These are phyloP conservation scores for Tetropium fuscum DNA, from an alignment of 2,888 invertebrate species.

Conservation along the genomic window DNA sequence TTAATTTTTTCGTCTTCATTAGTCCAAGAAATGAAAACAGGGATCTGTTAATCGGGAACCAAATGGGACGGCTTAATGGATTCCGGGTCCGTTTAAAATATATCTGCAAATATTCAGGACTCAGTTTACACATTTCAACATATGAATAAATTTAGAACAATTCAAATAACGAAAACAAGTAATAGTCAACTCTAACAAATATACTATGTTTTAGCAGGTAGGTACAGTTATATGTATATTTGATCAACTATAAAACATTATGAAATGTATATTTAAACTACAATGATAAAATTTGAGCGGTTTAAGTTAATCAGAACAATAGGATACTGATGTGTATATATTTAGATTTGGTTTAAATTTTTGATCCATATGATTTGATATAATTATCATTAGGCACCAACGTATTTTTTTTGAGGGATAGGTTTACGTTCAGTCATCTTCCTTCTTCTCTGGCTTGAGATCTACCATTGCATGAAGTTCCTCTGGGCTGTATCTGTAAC, in stretches of 20 bases:
- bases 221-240: constrained; percentile 10
- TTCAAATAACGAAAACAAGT: constrained; percentile 11
- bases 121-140: neutral
- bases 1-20: too few species aligned
- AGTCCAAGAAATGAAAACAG: too few species aligned
- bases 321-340: constrained; percentile 19
- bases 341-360: constrained; percentile 24
- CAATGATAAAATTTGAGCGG: constrained; percentile 12
- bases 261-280: neutral
- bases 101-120: constrained; percentile 2
- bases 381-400: constrained; percentile 29
- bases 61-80: too few species aligned
- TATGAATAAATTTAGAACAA: constrained; percentile 15
- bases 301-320: constrained; percentile 16
- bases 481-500: constrained; percentile 90
- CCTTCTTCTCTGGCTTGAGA: constrained; percentile 95
- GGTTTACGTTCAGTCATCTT: constrained; percentile 82
- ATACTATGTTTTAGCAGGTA: neutral
- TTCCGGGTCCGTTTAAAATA: too few species aligned
- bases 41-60: too few species aligned
- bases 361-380: constrained; percentile 21
- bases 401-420: constrained; percentile 12
- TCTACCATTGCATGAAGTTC: constrained; percentile 96
- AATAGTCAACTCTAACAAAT: constrained; percentile 7
- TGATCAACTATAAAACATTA: constrained; percentile 5